A percentile compares a stretch with the other conserved stretches of the same genome.
phyloP scores from a whole-genome alignment of 2,888 invertebrate species.

The Malacosoma neustria region DNA sequence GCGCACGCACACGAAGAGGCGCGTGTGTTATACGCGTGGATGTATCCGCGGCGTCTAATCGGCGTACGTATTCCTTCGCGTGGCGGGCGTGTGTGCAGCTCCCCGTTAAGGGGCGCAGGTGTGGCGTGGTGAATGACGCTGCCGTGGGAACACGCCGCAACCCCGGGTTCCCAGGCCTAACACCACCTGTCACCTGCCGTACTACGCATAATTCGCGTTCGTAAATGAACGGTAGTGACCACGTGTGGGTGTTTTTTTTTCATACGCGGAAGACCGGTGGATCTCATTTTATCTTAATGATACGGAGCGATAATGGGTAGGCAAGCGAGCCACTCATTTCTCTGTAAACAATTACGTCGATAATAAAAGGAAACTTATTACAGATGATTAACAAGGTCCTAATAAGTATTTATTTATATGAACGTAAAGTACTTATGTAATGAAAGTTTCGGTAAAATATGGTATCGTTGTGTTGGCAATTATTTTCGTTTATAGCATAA shows the following conservation, averaged over 20 bases:
- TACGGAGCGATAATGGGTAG: constrained; percentile 22
- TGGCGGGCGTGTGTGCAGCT: constrained; percentile 66
- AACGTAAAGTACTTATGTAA: not conserved
- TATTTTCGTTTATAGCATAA: too few relatives aligned
- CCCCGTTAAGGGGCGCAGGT: constrained; percentile 72
- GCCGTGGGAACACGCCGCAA: constrained; percentile 66
- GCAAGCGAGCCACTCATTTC: constrained; percentile 30
- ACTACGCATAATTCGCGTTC: constrained; percentile 74
- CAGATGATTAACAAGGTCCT: not conserved
- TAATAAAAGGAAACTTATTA: constrained; percentile 19
- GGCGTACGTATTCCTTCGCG: constrained; percentile 58
- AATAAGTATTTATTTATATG: not conserved
- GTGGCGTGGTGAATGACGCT: constrained; percentile 62
- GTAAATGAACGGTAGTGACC: constrained; percentile 75
- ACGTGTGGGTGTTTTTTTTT: constrained; percentile 66
- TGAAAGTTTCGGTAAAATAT: too few relatives aligned
- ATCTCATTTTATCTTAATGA: constrained; percentile 67
- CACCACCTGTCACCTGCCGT: constrained; percentile 68
- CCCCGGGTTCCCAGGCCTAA: constrained; percentile 64
- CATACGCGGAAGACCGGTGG: constrained; percentile 66
- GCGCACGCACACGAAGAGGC: constrained; percentile 9
- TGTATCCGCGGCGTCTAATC: constrained; percentile 47
- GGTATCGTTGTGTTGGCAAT: too few relatives aligned
- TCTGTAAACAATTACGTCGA: constrained; percentile 46
- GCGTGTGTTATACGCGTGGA: constrained; percentile 22